A percentile compares a stretch with the other conserved stretches of the same genome.
These are phyloP conservation scores for Microtus ochrogaster DNA, from an alignment of 2,113 vertebrate genomes.

Conservation along the genomic window DNA sequence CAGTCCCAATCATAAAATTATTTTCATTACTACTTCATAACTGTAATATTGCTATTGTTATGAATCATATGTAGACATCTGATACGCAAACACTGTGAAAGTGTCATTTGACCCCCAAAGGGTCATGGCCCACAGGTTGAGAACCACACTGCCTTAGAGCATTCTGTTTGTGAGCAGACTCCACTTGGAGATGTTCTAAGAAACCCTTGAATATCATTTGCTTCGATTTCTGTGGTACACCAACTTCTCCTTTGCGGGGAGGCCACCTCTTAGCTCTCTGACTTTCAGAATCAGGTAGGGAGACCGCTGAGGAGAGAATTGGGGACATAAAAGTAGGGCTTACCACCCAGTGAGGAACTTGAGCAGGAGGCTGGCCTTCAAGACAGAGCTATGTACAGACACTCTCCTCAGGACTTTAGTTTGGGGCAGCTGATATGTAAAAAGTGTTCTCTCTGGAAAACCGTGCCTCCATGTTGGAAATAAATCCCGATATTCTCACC, in stretches of 20 bases:
- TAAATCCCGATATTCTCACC: background rate
- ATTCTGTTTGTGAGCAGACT: background rate
- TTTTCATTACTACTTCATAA: background rate
- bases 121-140: background rate
- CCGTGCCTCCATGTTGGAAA: fast-evolving
- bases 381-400: no score
- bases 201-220: background rate
- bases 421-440: background rate
- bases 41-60: background rate
- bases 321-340: background rate
- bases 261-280: background rate
- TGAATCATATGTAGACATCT: background rate
- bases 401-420: background rate
- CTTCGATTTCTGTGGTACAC: background rate
- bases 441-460: background rate
- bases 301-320: background rate
- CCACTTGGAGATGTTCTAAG: background rate
- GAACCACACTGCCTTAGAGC: no score
- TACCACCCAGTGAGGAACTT: no score
- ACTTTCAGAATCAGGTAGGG: background rate
- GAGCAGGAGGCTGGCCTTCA: background rate
- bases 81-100: background rate
- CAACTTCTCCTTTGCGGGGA: background rate
- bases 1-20: background rate
- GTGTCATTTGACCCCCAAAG: no score